Evolutionary conservation across 1,140 invertebrate genomes (phyloP).

Genomic region (Drosophila equinoxialis): DNA sequence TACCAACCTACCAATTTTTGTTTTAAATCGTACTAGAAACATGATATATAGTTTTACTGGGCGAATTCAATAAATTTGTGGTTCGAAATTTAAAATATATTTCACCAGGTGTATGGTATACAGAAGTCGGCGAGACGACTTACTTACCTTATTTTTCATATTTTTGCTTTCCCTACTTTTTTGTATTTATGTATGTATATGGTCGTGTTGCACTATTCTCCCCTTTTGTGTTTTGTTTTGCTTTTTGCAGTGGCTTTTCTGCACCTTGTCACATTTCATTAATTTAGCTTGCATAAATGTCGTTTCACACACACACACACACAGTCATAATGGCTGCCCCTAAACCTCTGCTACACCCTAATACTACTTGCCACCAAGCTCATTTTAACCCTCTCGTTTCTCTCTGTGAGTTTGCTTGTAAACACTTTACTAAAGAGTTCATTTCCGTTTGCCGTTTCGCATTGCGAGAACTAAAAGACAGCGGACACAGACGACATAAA

Average conservation of each 20-base stretch:
- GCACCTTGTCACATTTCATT: constrained; percentile 46
- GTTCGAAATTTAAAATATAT: too few species aligned
- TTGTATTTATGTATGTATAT: not conserved
- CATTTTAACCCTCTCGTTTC: constrained; percentile 2
- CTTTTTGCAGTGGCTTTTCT: constrained; percentile 2
- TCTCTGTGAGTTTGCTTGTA: constrained; percentile 43
- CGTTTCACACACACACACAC: constrained; percentile 16
- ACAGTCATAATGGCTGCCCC: constrained; percentile 13
- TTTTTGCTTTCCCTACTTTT: not conserved
- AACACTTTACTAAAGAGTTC: constrained; percentile 65
- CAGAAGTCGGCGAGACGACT: too few species aligned
- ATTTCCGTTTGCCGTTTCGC: constrained; percentile 65
- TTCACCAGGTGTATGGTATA: too few species aligned
- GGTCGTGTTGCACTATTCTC: not conserved
- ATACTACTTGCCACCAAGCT: not conserved
- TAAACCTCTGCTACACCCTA: not conserved
- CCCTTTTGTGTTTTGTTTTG: not conserved
- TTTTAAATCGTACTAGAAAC: too few species aligned
- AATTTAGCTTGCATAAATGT: constrained; percentile 38
- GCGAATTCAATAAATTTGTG: too few species aligned
- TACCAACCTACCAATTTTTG: too few species aligned
- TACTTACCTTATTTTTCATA: too few species aligned
- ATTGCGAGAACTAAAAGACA: constrained; percentile 32
- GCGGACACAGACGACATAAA: constrained; percentile 16
- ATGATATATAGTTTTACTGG: too few species aligned